Base-by-base conservation (phyloP, 2,797 vertebrate species). In the Cetoscarus ocellatus region DNA sequence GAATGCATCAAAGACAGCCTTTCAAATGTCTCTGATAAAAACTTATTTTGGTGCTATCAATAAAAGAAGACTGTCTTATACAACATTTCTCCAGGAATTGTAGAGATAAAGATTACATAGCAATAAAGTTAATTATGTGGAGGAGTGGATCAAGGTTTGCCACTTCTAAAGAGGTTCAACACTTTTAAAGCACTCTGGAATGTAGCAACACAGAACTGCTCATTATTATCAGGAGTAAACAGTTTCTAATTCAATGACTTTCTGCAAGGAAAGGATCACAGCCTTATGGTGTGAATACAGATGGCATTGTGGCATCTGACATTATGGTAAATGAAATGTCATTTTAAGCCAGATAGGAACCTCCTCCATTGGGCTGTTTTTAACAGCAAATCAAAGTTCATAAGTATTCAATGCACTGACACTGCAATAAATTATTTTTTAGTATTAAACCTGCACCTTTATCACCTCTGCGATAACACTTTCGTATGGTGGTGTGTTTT, bases 111-210 rank as follows among this genome's bases (percentile, higher is more conserved):
- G 35, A n/a, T 55, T 42, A n/a, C 38, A 65, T 47, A 70, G 49
- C 73, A 63, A 73, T 10, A 35, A 56, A 66, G 35, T 75, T 75
- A 66, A 73, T 78, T 27, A 65, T 56, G 72, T 52, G 68, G 40
- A 40, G 54, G 59, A 45, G 47, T n/a, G 45, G 53, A 38, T 76
- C 75, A 81, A 47, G 42, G 63, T 17, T 40, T 15, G 54, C n/a
- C 38, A 57, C 27, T 73, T 49, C 27, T 51, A 54, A 65, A 53
- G 44, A 68, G 8, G 6, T 36, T 15, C 27, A 76, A 65, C 27
- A 14, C 35, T 61, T 62, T 70, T 40, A 65, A 49, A 86, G 61
- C 11, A 64, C n/a, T 61, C 56, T 59, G 59, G 60, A 58, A 54
- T 36, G 45, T 8, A 63, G 55, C 40, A 53, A 12, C 50, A 13